Base-by-base conservation (phyloP, 2,888 invertebrate species). In the Drosophila macrospina region DNA sequence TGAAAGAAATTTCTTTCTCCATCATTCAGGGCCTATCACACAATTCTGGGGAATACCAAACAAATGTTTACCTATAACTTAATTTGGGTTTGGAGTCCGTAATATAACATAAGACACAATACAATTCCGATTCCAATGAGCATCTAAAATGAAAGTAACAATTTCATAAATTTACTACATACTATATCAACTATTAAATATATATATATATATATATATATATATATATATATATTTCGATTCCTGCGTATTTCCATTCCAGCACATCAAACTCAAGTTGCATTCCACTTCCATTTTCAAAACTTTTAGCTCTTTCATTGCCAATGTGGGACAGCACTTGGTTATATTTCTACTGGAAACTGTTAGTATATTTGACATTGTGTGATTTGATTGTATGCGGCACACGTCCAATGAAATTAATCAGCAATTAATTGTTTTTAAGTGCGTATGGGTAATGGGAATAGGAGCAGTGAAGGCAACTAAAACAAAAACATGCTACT, bases 351-450 rank as follows among this genome's bases (percentile, higher is more conserved):
- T 7, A 48, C 15, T 30, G 11, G 15, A 10, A 28, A 39, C 54
- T 42, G 16, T 26, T 15, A 20, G 4, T 32, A 13, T 32, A 32
- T 11, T 11, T 13, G 36, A 36, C 47, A 47, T 6, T 15, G 10
- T 16, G 24, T 24, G 10, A 44, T 56, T 26, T 42, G 1, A 52
- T 11, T 44, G 8, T 34, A 78, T 64, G 68, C 80, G 72, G 56
- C 73, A 47, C 79, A 77, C 71, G 71, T 68, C 54, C 45, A 26
- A 48, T 52, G 65, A 63, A 84, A 82, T 82, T 81, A 84, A 82
- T 82, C 84, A 79, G 39, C 47, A 78, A 84, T 81, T 80, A 84
- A 84, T 81, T 80, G 74, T 79, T 81, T 69, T 67, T 65, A 52
- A 54, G 63, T 54, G 48, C 42, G 55, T 26, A 52, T 20, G 13